Evolutionary conservation across 2,113 vertebrate genomes (phyloP).

Genomic region (Phaethornis superciliosus): DNA sequence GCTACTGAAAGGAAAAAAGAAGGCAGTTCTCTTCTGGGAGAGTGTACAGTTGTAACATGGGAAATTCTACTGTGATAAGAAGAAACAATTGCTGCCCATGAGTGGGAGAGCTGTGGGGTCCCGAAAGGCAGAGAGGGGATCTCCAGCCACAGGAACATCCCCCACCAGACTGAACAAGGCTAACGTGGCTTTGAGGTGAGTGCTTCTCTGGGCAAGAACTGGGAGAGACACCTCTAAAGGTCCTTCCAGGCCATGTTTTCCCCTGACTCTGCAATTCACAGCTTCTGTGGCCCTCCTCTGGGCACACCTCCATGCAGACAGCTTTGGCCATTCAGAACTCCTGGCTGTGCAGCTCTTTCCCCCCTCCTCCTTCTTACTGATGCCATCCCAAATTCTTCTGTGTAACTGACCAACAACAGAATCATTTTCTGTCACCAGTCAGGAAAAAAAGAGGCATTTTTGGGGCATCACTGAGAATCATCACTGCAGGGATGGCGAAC

Average conservation of each 20-base stretch:
- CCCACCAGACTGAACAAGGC: neutral
- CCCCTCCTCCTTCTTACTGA: neutral
- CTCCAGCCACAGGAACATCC: neutral
- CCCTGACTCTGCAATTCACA: neutral
- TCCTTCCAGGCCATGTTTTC: neutral
- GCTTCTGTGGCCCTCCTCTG: neutral
- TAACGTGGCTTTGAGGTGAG: neutral
- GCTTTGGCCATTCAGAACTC: neutral
- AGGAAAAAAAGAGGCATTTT: accelerated
- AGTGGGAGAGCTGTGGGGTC: neutral
- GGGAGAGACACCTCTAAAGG: accelerated
- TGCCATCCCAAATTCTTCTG: neutral
- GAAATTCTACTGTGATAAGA: neutral
- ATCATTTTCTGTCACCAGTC: neutral
- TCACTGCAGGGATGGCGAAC: neutral
- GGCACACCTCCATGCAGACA: neutral
- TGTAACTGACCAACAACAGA: too few species aligned
- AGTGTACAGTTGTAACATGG: neutral
- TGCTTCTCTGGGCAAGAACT: neutral
- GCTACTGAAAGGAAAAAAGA: neutral
- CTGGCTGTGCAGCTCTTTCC: neutral
- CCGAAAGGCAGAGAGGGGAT: neutral
- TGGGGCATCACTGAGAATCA: neutral
- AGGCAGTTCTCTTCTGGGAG: neutral
- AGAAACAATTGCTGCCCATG: neutral